These are phyloP conservation scores for Atta texana DNA, from an alignment of 1,140 invertebrate species.

Conservation along the genomic window DNA sequence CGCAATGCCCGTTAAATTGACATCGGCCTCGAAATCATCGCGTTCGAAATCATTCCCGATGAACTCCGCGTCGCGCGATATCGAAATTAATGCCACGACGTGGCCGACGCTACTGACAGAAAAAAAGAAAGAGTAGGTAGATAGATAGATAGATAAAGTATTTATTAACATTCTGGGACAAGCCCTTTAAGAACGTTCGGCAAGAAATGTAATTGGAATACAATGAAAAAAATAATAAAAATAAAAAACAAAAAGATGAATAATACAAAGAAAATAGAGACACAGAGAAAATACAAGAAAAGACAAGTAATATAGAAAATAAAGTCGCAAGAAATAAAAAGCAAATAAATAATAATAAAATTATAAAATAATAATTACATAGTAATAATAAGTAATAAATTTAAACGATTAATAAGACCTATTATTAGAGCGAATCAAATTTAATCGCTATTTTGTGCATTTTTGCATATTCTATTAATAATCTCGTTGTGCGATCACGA, in stretches of 20 bases:
- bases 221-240: too few species aligned
- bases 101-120: not conserved
- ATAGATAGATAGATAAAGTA: too few species aligned
- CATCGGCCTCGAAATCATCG: slow-evolving; percentile 43
- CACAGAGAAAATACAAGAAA: too few species aligned
- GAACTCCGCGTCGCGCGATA: slow-evolving; percentile 40
- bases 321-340: too few species aligned
- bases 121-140: not conserved
- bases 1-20: slow-evolving; percentile 51
- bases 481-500: not conserved
- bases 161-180: too few species aligned
- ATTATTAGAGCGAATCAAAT: not conserved
- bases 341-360: too few species aligned
- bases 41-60: not conserved
- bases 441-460: slow-evolving; percentile 32
- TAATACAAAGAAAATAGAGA: too few species aligned
- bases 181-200: too few species aligned
- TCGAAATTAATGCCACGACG: slow-evolving; percentile 49
- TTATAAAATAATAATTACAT: too few species aligned
- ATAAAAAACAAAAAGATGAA: too few species aligned
- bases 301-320: too few species aligned
- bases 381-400: not conserved
- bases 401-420: slow-evolving; percentile 24
- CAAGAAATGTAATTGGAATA: too few species aligned
- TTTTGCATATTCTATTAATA: slow-evolving; percentile 43